Conservation (phyloP, 2,113 vertebrate genomes). For the Corydoras sp. region DNA sequence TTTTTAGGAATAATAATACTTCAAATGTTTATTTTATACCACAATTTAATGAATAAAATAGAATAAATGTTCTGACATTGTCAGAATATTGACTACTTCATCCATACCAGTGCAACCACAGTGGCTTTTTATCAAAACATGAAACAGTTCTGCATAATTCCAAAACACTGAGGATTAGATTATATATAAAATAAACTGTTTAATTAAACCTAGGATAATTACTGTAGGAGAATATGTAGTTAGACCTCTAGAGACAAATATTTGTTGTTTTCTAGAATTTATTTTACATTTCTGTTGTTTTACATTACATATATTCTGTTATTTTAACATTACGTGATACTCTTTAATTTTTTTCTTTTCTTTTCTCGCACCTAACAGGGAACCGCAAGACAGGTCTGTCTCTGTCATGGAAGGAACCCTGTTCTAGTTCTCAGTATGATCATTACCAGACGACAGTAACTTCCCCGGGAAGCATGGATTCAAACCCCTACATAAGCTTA, state of each 20-base stretch:
- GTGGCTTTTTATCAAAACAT: no score
- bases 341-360: not conserved
- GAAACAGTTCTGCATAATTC: no score
- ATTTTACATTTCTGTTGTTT: no score
- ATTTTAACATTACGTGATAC: not conserved
- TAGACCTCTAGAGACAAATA: slow-evolving; percentile 39
- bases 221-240: slow-evolving; percentile 20
- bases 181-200: no score
- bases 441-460: slow-evolving; percentile 68
- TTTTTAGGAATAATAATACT: no score
- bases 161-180: no score
- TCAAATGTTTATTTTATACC: no score
- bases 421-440: slow-evolving; percentile 71
- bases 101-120: no score
- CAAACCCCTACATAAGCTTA: slow-evolving; percentile 92
- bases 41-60: no score
- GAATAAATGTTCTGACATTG: no score
- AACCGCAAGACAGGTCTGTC: slow-evolving; percentile 66
- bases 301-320: not conserved
- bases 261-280: not conserved
- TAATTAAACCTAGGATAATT: no score
- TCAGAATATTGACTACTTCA: no score
- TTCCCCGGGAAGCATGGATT: slow-evolving; percentile 85
- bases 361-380: slow-evolving; percentile 55
- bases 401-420: slow-evolving; percentile 79